phyloP scores from a whole-genome alignment of 2,888 invertebrate genomes.

The Rotaria macrura region DNA sequence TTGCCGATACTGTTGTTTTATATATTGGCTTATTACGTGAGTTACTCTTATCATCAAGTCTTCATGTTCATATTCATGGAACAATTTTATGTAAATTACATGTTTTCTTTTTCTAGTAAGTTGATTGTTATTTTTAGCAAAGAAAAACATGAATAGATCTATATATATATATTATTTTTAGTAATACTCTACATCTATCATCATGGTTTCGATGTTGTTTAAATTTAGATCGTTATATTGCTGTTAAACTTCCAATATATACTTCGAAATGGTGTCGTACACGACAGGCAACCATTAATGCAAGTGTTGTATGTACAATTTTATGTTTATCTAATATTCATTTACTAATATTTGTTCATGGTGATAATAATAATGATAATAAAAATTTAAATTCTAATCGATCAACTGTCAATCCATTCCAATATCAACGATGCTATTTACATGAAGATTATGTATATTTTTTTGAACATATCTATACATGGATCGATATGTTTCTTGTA shows the following conservation, averaged over 20 bases:
- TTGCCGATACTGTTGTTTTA: neutral
- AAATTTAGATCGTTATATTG: slow-evolving; percentile 20
- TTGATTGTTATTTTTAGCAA: too few species aligned
- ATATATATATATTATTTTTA: neutral
- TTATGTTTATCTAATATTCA: neutral
- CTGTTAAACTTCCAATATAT: slow-evolving; percentile 9
- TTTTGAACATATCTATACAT: slow-evolving; percentile 1
- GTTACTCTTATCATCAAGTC: neutral
- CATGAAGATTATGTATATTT: neutral
- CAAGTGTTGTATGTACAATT: neutral
- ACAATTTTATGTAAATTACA: slow-evolving; percentile 8
- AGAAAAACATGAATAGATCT: neutral
- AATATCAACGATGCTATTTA: slow-evolving; percentile 18
- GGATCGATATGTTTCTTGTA: slow-evolving; percentile 19
- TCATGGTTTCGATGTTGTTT: slow-evolving; percentile 20
- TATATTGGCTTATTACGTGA: slow-evolving; percentile 10
- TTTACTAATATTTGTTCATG: neutral
- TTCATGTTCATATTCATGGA: slow-evolving; percentile 7
- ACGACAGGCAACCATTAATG: neutral
- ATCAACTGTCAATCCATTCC: slow-evolving; percentile 13
- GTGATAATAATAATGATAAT: neutral
- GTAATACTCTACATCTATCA: slow-evolving; percentile 8
- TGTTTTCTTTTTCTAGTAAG: slow-evolving; percentile 12
- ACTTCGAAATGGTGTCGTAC: slow-evolving; percentile 7
- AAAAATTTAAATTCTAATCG: neutral